Percentiles rank a stretch among this genome's conserved stretches.
Conservation (phyloP, 2,113 vertebrate species). For the Oxygymnocypris stewartii region DNA sequence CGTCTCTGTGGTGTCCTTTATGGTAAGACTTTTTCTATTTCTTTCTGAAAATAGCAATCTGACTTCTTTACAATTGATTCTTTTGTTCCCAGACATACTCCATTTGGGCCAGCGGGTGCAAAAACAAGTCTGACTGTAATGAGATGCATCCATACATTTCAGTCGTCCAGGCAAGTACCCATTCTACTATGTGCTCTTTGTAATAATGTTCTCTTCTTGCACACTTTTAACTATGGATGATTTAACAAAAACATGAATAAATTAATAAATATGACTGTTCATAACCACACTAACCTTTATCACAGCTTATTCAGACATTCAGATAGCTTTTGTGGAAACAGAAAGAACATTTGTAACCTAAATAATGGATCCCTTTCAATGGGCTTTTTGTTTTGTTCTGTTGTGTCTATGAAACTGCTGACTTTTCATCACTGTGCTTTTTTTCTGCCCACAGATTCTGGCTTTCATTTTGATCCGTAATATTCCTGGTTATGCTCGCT, state of each 20-base stretch:
- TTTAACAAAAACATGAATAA: background rate
- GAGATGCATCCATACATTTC: conserved; percentile 94
- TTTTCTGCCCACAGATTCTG: conserved; percentile 81
- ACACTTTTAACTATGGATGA: background rate
- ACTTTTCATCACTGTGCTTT: background rate
- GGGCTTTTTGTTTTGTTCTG: background rate
- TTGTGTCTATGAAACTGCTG: background rate
- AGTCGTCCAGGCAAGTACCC: conserved; percentile 86
- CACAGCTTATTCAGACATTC: background rate
- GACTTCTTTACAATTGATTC: background rate
- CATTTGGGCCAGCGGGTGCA: conserved; percentile 97
- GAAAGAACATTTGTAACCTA: conserved; percentile 1
- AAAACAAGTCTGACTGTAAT: conserved; percentile 95
- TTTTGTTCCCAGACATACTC: conserved; percentile 84
- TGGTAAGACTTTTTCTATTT: conserved; percentile 76
- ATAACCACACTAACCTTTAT: background rate
- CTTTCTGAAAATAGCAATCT: background rate
- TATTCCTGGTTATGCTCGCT: conserved; percentile 91
- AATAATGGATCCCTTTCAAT: background rate
- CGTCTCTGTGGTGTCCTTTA: conserved; percentile 85
- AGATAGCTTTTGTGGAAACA: background rate
- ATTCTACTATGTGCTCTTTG: background rate
- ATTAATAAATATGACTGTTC: background rate
- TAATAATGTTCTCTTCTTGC: too few species aligned
- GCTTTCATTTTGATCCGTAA: conserved; percentile 96